Base-by-base conservation (phyloP, 1,140 invertebrate genomes). In the Microvelia longipes region DNA sequence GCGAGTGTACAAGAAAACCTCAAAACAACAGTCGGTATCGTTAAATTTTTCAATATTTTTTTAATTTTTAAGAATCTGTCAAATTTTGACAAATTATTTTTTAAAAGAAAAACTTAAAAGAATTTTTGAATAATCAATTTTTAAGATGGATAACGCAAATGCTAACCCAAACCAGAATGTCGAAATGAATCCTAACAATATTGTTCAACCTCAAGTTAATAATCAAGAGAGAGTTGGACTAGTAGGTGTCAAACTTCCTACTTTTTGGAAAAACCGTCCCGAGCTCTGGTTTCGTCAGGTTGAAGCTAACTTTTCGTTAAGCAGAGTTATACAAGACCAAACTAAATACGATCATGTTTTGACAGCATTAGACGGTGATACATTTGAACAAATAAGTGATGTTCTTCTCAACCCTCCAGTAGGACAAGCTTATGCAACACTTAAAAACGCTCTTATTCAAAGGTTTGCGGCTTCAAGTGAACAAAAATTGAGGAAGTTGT, bases 281-380 rank as follows among this genome's bases (percentile, higher is more conserved):
- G 70, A 71, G 2, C 29, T 79, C 2, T 79, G 77, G 77, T 77
- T 78, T 29, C 35, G 70, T 0, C 76, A 78, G 62, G 30, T 78
- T 1, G 77, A 79, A 50, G 70, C 75, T 0, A 71, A 74, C 62
- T 77, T 78, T 67, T 0, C 35, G 0, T 27, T 72, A 0, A 14
- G 67, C 1, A 70, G 71, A 19, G 73, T 78, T 1, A 76, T 72
- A 0, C 24, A 24, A 19, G 75, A 78, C 2, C 14, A 63, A 0
- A 77, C 73, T 0, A 77, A 77, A 69, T 77, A 70, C 64, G 35
- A 74, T 50, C 68, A 71, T 65, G 64, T 74, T 11, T 14, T 75
- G 0, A 29, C 63, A 2, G 29, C 66, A 2, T 35, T 75, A 0
- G 70, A 75, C 26, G 28, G 24, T 1, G 70, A 73, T 2, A 68